Conservation (phyloP, 2,888 invertebrate species). For the Dyspetes luteomarginatus region DNA sequence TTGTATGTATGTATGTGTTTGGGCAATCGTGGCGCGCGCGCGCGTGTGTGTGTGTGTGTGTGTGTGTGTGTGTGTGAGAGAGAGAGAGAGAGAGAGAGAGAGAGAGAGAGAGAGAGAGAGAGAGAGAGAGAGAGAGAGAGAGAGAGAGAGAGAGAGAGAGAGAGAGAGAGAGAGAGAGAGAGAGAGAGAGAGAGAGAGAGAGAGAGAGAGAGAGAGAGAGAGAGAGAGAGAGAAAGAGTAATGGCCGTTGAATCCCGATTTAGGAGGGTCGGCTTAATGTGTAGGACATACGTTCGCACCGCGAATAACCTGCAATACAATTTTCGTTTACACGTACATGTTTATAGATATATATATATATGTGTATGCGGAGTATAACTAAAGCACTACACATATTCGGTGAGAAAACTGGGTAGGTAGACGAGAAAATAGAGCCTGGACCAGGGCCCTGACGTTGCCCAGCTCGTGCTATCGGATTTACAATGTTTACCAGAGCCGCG, state of each 20-base stretch:
- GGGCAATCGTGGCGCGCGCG: background rate
- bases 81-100: too few species aligned
- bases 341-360: background rate
- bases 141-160: too few species aligned
- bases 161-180: background rate
- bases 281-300: constrained; percentile 54
- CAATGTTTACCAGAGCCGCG: constrained; percentile 61
- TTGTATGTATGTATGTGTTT: background rate
- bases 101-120: too few species aligned
- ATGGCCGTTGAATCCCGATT: constrained; percentile 59
- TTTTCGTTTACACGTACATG: constrained; percentile 38
- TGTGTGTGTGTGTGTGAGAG: too few species aligned
- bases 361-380: constrained; percentile 2
- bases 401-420: constrained; percentile 28
- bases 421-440: background rate
- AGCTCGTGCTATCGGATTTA: constrained; percentile 59
- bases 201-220: background rate
- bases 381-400: constrained; percentile 19
- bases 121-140: too few species aligned
- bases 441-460: background rate
- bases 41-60: background rate
- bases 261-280: constrained; percentile 59
- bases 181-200: too few species aligned
- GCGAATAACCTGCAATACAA: constrained; percentile 31
- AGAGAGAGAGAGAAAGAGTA: constrained; percentile 38